phyloP scores from a whole-genome alignment of 1,140 invertebrate species.

The Drosophila busckii region DNA sequence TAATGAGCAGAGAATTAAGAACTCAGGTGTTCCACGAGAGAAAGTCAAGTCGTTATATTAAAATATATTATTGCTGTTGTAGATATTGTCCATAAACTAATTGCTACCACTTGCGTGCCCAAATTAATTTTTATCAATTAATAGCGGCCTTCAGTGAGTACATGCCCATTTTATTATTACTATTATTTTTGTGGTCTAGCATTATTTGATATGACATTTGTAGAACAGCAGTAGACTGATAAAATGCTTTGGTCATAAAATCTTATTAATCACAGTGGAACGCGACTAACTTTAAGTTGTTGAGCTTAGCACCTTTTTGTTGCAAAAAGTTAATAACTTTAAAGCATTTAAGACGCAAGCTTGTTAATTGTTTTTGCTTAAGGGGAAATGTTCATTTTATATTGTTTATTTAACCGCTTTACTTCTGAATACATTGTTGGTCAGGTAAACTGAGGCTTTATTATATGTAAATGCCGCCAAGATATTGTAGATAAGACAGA shows the following conservation, averaged over 20 bases:
- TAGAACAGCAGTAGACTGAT: conserved; percentile 1
- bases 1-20: too few species aligned
- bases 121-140: conserved; percentile 21
- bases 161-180: conserved; percentile 11
- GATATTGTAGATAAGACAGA: conserved; percentile 10
- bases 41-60: too few species aligned
- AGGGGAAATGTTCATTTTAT: too few species aligned
- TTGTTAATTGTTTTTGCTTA: conserved; percentile 34
- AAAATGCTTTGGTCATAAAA: conserved; percentile 10
- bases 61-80: too few species aligned
- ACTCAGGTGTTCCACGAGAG: too few species aligned
- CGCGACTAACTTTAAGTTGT: too few species aligned
- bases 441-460: conserved; percentile 11
- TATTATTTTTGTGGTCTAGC: background rate
- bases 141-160: conserved; percentile 6
- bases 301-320: too few species aligned
- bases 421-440: too few species aligned
- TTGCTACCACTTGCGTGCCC: conserved; percentile 13
- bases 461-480: conserved; percentile 4
- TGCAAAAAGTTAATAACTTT: too few species aligned
- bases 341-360: too few species aligned
- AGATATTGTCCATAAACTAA: conserved; percentile 10
- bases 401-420: too few species aligned
- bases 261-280: too few species aligned
- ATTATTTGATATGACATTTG: background rate